Evolutionary conservation across 2,113 vertebrate genomes (phyloP).

Genomic region (Epinephelus moara): DNA sequence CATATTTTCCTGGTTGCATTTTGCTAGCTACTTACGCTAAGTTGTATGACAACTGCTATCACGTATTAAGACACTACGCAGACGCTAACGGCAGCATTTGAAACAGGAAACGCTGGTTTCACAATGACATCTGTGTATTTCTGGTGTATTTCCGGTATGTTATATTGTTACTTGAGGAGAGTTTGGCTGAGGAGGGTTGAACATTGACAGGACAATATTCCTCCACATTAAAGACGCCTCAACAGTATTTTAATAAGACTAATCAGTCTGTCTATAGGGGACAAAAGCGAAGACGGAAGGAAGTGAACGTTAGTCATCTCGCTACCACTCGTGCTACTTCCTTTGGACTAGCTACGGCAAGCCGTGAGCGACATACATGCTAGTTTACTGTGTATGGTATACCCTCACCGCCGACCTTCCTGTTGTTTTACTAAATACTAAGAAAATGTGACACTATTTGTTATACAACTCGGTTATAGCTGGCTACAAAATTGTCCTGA

Average conservation of each 20-base stretch:
- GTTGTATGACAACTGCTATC: too few species aligned
- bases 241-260: not conserved
- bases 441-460: not conserved
- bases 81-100: not conserved
- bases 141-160: too few species aligned
- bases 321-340: not conserved
- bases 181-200: not conserved
- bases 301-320: not conserved
- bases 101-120: not conserved
- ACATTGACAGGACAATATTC: not conserved
- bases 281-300: constrained; percentile 7
- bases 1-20: too few species aligned
- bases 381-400: not conserved
- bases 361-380: not conserved
- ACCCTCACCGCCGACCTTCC: not conserved
- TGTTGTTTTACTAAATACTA: not conserved
- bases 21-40: too few species aligned
- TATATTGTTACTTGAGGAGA: too few species aligned
- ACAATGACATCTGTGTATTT: not conserved
- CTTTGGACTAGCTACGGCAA: not conserved
- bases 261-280: not conserved
- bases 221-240: not conserved
- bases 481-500: not conserved
- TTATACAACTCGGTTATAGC: fast-evolving
- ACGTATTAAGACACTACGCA: not conserved